These are phyloP conservation scores for Plusia festucae DNA, from an alignment of 2,888 invertebrate species.

Conservation along the genomic window DNA sequence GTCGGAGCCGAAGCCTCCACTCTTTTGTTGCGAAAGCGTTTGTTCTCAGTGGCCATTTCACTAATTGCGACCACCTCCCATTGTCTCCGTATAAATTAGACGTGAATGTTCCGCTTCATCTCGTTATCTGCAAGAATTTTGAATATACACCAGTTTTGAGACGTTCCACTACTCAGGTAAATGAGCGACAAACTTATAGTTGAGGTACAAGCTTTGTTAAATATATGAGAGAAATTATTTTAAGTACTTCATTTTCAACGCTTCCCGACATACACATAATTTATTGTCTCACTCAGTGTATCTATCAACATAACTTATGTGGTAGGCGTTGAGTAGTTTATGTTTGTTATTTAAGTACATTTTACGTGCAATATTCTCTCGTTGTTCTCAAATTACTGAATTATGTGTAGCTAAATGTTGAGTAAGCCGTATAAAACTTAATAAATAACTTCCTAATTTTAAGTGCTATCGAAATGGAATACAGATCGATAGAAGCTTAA, in stretches of 20 bases:
- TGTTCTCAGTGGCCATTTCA: slow-evolving; percentile 87
- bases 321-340: slow-evolving; percentile 58
- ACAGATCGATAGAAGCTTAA: slow-evolving; percentile 53
- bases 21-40: slow-evolving; percentile 86
- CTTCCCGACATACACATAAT: slow-evolving; percentile 45
- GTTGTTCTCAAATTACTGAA: slow-evolving; percentile 22
- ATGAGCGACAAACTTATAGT: slow-evolving; percentile 51
- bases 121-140: slow-evolving; percentile 71
- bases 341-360: slow-evolving; percentile 43
- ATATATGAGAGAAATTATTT: slow-evolving; percentile 51
- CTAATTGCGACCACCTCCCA: slow-evolving; percentile 87
- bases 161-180: slow-evolving; percentile 49
- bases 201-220: slow-evolving; percentile 46
- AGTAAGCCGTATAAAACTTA: slow-evolving; percentile 10
- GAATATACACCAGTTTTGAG: slow-evolving; percentile 67
- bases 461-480: slow-evolving; percentile 23
- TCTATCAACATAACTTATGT: slow-evolving; percentile 53
- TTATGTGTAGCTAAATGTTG: background rate
- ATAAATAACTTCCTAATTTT: slow-evolving; percentile 9
- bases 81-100: slow-evolving; percentile 85
- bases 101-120: slow-evolving; percentile 78
- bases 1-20: slow-evolving; percentile 75
- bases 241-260: slow-evolving; percentile 54
- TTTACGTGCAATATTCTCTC: slow-evolving; percentile 24
- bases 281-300: slow-evolving; percentile 53